phyloP scores from a whole-genome alignment of 37 sponge, comb jelly and placozoan species.

The Mnemiopsis leidyi region DNA sequence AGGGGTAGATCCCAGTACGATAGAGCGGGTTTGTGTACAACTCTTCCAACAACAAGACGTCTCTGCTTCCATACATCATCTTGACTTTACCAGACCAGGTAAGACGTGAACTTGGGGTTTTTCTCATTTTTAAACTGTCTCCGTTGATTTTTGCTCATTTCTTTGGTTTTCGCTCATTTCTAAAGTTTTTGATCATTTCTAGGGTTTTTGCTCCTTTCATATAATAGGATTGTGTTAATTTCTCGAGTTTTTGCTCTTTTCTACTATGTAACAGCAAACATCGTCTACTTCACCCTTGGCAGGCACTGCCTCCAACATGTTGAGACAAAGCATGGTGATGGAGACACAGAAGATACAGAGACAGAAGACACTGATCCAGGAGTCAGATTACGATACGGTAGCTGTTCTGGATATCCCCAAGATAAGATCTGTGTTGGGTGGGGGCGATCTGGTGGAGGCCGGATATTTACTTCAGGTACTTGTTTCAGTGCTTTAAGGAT shows the following conservation, averaged over 20 bases:
- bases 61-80: constrained; percentile 25
- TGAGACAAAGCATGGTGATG: constrained; percentile 24
- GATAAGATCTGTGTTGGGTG: background rate
- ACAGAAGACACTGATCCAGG: background rate
- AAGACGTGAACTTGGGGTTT: no score
- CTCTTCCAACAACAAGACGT: constrained; percentile 39
- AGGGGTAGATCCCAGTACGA: constrained; percentile 47
- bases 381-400: background rate
- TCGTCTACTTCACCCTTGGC: background rate
- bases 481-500: no score
- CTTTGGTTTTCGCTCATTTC: no score
- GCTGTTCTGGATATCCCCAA: constrained; percentile 25
- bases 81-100: constrained; percentile 56
- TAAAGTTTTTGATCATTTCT: no score
- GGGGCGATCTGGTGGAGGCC: constrained; percentile 19
- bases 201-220: no score
- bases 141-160: no score
- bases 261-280: background rate
- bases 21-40: constrained; percentile 25
- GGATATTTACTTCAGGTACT: constrained; percentile 46
- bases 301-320: constrained; percentile 62
- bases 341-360: background rate
- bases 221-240: background rate
- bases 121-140: no score
- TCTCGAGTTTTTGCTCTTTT: background rate